These are phyloP conservation scores for Philypnodon macrostomus DNA, from an alignment of 2,797 vertebrate species.

Conservation along the genomic window DNA sequence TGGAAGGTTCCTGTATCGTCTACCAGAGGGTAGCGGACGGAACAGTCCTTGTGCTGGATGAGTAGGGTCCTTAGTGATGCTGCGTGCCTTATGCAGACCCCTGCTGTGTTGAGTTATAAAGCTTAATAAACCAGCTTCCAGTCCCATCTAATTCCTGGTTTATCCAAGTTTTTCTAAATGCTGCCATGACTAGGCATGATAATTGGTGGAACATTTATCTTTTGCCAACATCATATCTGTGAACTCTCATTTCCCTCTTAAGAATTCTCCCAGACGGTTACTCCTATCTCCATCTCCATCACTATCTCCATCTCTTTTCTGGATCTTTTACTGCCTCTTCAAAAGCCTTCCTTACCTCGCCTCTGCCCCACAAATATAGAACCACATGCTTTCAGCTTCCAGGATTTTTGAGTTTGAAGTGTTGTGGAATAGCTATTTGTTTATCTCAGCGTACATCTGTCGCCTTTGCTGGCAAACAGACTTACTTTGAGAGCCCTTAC, in stretches of 20 bases:
- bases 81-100: too few relatives aligned
- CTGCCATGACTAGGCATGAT: not conserved
- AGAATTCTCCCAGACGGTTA: slow-evolving; percentile 12
- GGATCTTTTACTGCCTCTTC: slow-evolving; percentile 7
- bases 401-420: slow-evolving; percentile 20
- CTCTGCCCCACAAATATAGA: slow-evolving; percentile 26
- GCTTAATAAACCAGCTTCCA: too few relatives aligned
- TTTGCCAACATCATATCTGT: not conserved
- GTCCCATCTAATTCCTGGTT: not conserved
- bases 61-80: too few relatives aligned
- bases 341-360: slow-evolving; percentile 11
- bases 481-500: slow-evolving; percentile 30
- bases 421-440: slow-evolving; percentile 20
- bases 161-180: not conserved
- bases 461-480: too few relatives aligned
- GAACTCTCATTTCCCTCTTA: not conserved
- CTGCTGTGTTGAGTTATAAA: too few relatives aligned
- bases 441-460: slow-evolving; percentile 33
- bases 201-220: not conserved
- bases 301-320: slow-evolving; percentile 16
- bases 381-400: not conserved
- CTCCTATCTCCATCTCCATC: slow-evolving; percentile 10
- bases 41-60: too few relatives aligned
- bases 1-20: too few relatives aligned
- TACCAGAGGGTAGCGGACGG: too few relatives aligned